phyloP scores from a whole-genome alignment of 2,113 vertebrate species.

The Gopherus evgoodei region DNA sequence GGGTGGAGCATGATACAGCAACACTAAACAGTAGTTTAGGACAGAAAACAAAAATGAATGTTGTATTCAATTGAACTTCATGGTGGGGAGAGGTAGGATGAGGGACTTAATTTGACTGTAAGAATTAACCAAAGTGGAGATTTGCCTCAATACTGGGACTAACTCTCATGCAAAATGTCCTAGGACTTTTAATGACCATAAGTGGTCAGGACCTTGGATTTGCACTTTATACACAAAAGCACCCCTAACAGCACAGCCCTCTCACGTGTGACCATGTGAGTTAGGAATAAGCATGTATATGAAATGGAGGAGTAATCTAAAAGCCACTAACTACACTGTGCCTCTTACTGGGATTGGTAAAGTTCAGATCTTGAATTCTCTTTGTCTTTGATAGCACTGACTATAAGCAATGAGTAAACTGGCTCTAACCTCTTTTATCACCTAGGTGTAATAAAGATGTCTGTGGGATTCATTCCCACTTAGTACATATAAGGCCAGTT shows the following conservation, averaged over 20 bases:
- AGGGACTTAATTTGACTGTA: background rate
- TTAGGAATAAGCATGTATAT: background rate
- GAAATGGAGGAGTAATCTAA: background rate
- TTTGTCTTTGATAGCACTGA: background rate
- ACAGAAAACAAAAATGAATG: background rate
- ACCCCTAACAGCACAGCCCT: background rate
- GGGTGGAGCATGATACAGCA: background rate
- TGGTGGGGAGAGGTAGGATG: background rate
- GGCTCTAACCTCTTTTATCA: background rate
- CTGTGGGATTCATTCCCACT: background rate
- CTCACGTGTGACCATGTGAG: background rate
- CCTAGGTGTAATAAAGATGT: background rate
- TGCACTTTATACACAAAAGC: background rate
- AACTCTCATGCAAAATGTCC: background rate
- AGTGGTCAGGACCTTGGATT: background rate
- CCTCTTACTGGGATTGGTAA: background rate
- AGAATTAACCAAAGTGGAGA: background rate
- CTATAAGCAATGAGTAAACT: background rate
- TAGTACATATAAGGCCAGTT: background rate
- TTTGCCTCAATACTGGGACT: background rate
- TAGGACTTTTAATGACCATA: background rate
- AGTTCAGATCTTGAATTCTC: background rate
- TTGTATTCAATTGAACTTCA: background rate
- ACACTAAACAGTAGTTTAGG: background rate
- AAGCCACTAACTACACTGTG: background rate